These are phyloP conservation scores for Poecilus cupreus DNA, from an alignment of 2,888 invertebrate genomes.

Conservation along the genomic window DNA sequence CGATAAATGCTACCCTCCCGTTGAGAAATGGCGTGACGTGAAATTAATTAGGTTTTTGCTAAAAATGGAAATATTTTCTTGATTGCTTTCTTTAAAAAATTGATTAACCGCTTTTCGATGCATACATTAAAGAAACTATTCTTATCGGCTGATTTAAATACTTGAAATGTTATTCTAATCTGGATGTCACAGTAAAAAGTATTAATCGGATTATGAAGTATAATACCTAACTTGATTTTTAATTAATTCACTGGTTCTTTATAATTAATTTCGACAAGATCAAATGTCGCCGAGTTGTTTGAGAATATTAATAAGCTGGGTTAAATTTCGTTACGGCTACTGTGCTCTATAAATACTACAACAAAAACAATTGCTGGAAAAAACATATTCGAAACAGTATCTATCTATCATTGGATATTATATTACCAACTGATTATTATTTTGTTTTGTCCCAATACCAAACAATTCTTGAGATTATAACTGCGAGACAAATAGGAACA, in stretches of 20 bases:
- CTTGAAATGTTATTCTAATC: background rate
- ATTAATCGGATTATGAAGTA: constrained; percentile 7
- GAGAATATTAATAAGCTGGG: constrained; percentile 1
- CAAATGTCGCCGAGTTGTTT: background rate
- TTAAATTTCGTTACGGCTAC: constrained; percentile 3
- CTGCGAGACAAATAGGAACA: too few species aligned
- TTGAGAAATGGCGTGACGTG: background rate
- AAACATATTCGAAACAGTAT: background rate
- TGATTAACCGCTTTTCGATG: background rate
- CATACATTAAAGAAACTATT: background rate
- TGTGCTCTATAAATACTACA: background rate
- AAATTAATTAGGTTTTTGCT: constrained; percentile 22
- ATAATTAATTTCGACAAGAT: constrained; percentile 6
- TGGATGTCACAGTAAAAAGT: background rate
- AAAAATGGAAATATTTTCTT: constrained; percentile 17
- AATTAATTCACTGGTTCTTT: background rate
- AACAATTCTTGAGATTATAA: too few species aligned
- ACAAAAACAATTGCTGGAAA: background rate
- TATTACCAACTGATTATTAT: too few species aligned
- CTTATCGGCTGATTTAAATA: too few species aligned
- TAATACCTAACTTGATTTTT: constrained; percentile 12
- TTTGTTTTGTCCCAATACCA: too few species aligned
- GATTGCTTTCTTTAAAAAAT: background rate
- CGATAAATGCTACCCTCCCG: constrained; percentile 18
- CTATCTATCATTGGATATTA: background rate